A percentile compares a stretch with the other conserved stretches of the same genome.
Evolutionary conservation across 2,797 vertebrate species (phyloP).

Genomic region (Glossophaga mutica): DNA sequence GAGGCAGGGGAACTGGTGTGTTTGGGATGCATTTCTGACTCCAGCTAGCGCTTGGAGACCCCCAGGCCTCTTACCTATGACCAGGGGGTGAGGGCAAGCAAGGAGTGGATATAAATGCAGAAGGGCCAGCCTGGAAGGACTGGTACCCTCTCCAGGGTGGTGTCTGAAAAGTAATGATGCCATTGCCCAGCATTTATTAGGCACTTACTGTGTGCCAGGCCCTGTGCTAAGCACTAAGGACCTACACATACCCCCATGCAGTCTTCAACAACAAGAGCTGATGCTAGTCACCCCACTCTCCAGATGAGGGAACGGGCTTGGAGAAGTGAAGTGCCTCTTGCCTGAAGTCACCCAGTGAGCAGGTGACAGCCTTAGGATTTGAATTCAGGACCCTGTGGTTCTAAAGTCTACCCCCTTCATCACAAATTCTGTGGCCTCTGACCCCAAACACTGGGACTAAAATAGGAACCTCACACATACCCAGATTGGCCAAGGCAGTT

Average conservation of each 20-base stretch:
- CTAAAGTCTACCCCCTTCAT: background rate
- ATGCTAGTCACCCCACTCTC: background rate
- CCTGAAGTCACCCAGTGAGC: background rate
- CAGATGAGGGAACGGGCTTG: background rate
- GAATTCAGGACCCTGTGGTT: background rate
- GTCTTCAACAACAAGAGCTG: background rate
- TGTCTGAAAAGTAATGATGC: background rate
- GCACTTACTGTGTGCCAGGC: background rate
- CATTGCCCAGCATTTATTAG: background rate
- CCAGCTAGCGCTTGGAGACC: background rate
- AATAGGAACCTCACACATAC: background rate
- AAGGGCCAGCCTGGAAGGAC: background rate
- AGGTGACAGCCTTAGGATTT: background rate
- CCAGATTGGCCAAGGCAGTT: background rate
- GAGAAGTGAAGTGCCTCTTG: background rate
- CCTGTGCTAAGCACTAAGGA: background rate
- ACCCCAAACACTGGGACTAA: background rate
- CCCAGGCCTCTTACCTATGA: background rate
- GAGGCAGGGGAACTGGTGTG: accelerated
- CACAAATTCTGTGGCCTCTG: background rate
- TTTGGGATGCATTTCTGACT: background rate
- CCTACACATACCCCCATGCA: background rate
- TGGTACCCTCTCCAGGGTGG: background rate
- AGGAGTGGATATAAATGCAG: background rate
- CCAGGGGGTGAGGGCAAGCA: background rate